Percentiles rank a stretch among this genome's conserved stretches.
Conservation (phyloP, 2,888 invertebrate genomes). For the Argyra leucocephala region DNA sequence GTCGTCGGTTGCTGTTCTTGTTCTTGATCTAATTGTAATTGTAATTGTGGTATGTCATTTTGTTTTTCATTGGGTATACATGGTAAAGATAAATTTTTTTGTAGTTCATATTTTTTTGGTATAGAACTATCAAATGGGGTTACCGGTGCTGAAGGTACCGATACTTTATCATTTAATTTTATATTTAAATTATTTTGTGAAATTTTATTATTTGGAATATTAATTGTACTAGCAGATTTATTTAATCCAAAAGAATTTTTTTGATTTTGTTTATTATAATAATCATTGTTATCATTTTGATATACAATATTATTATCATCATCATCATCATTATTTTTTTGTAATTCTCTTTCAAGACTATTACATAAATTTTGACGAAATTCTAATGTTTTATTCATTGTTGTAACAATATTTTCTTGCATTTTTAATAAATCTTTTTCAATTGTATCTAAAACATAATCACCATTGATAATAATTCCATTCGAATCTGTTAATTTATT, state of each 20-base stretch:
- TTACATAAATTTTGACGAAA: not conserved
- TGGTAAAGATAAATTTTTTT: not conserved
- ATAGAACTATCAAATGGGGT: constrained; percentile 31
- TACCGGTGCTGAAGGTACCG: constrained; percentile 2
- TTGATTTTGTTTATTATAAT: not conserved
- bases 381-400: not conserved
- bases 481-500: constrained; percentile 28
- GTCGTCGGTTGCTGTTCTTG: constrained; percentile 7
- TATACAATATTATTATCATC: not conserved
- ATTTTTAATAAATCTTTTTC: not conserved
- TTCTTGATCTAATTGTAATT: no score
- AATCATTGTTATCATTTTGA: not conserved
- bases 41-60: not conserved
- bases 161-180: not conserved
- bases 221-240: not conserved
- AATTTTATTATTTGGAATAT: not conserved
- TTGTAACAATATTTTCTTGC: not conserved
- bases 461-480: constrained; percentile 27
- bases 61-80: not conserved
- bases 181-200: no score
- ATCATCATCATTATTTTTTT: not conserved
- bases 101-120: constrained; percentile 21
- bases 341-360: not conserved
- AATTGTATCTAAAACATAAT: constrained; percentile 13
- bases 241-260: not conserved